These are phyloP conservation scores for Micronycteris hirsuta DNA, from an alignment of 2,113 vertebrate species.

Conservation along the genomic window DNA sequence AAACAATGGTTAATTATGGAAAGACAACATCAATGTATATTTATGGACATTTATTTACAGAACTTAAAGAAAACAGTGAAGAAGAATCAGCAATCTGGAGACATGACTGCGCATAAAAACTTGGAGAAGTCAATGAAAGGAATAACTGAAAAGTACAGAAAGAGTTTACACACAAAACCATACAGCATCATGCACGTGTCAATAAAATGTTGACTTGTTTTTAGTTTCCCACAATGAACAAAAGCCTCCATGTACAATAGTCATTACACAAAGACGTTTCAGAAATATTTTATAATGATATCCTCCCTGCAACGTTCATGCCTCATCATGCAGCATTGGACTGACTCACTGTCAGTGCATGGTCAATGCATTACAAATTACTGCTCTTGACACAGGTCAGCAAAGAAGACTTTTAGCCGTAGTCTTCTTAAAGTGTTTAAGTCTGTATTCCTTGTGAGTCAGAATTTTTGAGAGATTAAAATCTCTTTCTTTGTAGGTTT, in stretches of 20 bases:
- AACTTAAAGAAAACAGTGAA: constrained; percentile 78
- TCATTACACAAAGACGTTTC: constrained; percentile 89
- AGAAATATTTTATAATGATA: constrained; percentile 97
- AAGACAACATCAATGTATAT: constrained; percentile 84
- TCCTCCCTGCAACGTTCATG: constrained; percentile 84
- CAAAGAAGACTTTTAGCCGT: constrained; percentile 75
- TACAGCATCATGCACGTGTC: constrained; percentile 91
- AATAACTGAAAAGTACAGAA: constrained; percentile 81
- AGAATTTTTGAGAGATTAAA: constrained; percentile 69
- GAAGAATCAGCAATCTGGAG: constrained; percentile 76
- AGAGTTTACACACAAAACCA: constrained; percentile 81
- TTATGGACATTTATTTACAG: constrained; percentile 84
- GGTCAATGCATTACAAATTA: constrained; percentile 75
- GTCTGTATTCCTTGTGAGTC: constrained; percentile 56
- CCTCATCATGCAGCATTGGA: constrained; percentile 79
- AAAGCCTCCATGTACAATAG: constrained; percentile 94
- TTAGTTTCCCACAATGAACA: constrained; percentile 90
- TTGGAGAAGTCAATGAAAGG: constrained; percentile 80
- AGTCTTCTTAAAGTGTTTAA: constrained; percentile 70
- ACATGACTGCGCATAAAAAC: constrained; percentile 79
- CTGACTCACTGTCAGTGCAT: constrained; percentile 89
- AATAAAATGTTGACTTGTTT: constrained; percentile 91
- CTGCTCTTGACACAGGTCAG: constrained; percentile 71
- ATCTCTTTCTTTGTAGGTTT: constrained; percentile 47
- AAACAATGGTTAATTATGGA: constrained; percentile 86